Base-by-base conservation (phyloP, 1,140 invertebrate species). In the Plectrocnemia conspersa region DNA sequence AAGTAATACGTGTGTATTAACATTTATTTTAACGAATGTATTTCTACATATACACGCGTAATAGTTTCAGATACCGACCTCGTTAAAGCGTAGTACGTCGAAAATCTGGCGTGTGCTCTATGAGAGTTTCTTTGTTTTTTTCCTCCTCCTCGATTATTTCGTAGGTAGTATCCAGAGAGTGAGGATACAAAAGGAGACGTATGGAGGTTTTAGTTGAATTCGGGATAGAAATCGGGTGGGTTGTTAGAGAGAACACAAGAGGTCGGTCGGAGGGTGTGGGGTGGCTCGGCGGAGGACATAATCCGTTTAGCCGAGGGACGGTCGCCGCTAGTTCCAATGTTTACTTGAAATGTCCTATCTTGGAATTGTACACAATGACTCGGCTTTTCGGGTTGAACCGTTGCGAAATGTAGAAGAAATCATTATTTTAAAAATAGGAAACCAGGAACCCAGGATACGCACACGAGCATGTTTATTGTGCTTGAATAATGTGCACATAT, bases 321-420 rank as follows among this genome's bases (percentile, higher is more conserved):
- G 33, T 38, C 47, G 47, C 33, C 33, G 47, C 47, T 50, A 50
- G 47, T 50, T 50, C 33, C 47, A 50, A 19, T 50, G 47, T 50
- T 50, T 50, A 50, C 47, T 50, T 35, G 25, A 35, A 50, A 50
- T 50, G 47, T 50, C 46, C 29, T 50, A 50, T 50, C 47, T 36
- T 50, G 47, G 47, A 38, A 50, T 50, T 50, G 35, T 50, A 38
- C 33, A 35, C 46, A 18, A 33, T 23, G 32, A 36, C 46, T 36
- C 6, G 47, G 47, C 18, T 35, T 50, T 38, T 38, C 21, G 47
- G 33, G 33, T 10, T 16, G 5, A 42, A 21, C n/a, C 27, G n/a
- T 29, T 6, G 27, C 27, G 27, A 6, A 29, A 29, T 29, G 27
- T 7, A 7, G n/a, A 29, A 29, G 27, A 29, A 29, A 29, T 7